Evolutionary conservation across 2,113 vertebrate genomes (phyloP), one percentile per base, ranked within the genome.

Genomic region (Rhinogobius similis): DNA sequence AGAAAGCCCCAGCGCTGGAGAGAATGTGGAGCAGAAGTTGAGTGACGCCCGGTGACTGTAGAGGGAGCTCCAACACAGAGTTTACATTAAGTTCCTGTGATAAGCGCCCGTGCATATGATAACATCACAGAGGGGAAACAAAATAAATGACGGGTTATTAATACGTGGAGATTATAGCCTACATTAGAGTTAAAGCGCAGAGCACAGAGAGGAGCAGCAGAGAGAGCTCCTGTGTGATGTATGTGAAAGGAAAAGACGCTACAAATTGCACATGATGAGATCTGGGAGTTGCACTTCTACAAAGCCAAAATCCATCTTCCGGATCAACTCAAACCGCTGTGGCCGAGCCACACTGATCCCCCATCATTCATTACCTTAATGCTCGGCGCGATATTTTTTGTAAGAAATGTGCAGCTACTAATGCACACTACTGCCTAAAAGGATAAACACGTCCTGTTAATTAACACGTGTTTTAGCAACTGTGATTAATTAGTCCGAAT

Each of bases 11-110:
- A 65, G 72, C 18, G 68, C 41, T 69, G 59, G 61, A 55, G 65
- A 64, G 69, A 58, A 14, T 24, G 84, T 32, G 66, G 18, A 55
- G 0, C 46, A 48, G 38, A 67, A 24, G 65, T 71, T 46, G 77
- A 65, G 67, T 68, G 72, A 67, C 65, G 50, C 62, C 62, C 16
- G 13, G 68, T 36, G 87, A 91, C 96, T 95, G 95, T 94, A 96
- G 96, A 95, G 96, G 96, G 96, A 94, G 96, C 95, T 95, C 94
- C 83, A 93, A 93, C 86, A 92, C 93, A 90, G 95, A 92, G 83
- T 90, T 95, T 96, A 84, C 84, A 86, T 85, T 87, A 92, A 89
- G 75, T 89, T 91, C 86, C 80, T 76, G 65, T 82, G 88, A 90
- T 87, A 89, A 88, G 83, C 27, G 76, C 85, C 88, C 84, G 89